Percentiles rank a stretch among this genome's conserved stretches.
phyloP scores from a whole-genome alignment of 2,113 vertebrate species.

The Gnathonemus longibarbis region DNA sequence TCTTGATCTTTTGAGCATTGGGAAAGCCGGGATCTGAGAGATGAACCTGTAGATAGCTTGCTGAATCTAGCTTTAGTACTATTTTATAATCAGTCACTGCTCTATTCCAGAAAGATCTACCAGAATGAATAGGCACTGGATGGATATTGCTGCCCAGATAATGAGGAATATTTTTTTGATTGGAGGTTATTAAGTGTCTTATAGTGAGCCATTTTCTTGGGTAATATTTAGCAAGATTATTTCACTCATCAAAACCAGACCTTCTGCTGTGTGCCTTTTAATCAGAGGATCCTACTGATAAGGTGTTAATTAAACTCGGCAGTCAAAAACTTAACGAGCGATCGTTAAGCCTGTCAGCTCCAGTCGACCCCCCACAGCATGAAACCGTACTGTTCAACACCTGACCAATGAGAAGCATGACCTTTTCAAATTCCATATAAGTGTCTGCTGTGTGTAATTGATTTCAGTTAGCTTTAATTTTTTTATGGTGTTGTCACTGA shows the following conservation, averaged over 20 bases:
- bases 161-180: neutral
- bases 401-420: slow-evolving; percentile 49
- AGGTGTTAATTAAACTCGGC: neutral
- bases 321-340: slow-evolving; percentile 11
- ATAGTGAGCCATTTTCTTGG: neutral
- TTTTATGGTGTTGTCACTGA: slow-evolving; percentile 33
- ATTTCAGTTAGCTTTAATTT: slow-evolving; percentile 32
- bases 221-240: neutral
- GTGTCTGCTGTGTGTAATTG: slow-evolving; percentile 32
- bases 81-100: neutral
- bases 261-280: neutral
- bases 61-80: neutral
- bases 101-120: neutral
- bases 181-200: neutral
- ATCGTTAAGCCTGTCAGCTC: slow-evolving; percentile 33
- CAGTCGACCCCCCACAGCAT: slow-evolving; percentile 7
- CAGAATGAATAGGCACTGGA: neutral
- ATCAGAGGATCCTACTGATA: slow-evolving; percentile 11
- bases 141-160: neutral
- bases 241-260: neutral
- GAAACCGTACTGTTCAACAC: slow-evolving; percentile 40
- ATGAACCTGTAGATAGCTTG: neutral
- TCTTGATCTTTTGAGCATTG: neutral
- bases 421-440: slow-evolving; percentile 43
- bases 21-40: neutral